A percentile compares a stretch with the other conserved stretches of the same genome.
phyloP scores from a whole-genome alignment of 2,797 vertebrate genomes.

The Sebastiscus tertius region DNA sequence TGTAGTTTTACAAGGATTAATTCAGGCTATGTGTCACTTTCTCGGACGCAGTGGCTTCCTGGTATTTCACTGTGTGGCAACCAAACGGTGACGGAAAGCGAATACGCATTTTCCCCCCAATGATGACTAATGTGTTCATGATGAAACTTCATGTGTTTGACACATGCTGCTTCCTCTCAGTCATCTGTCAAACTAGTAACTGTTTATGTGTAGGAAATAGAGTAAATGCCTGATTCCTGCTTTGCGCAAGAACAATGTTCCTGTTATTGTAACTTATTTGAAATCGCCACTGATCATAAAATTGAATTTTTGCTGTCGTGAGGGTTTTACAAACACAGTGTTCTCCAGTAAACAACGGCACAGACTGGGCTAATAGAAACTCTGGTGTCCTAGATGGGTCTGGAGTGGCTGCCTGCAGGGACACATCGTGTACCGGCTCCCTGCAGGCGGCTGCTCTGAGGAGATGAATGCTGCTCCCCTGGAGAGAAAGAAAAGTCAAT shows the following conservation, averaged over 20 bases:
- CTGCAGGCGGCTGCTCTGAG: neutral
- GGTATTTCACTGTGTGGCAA: neutral
- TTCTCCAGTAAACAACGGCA: neutral
- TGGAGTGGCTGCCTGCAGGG: neutral
- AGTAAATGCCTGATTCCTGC: neutral
- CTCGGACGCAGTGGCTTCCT: neutral
- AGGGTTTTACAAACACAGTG: neutral
- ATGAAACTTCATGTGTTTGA: neutral
- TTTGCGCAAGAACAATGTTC: neutral
- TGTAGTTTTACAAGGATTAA: neutral
- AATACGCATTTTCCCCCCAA: neutral
- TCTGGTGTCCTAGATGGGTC: neutral
- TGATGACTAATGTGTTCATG: neutral
- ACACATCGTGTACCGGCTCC: neutral
- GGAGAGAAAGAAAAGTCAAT: slow-evolving; percentile 14
- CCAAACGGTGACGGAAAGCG: neutral
- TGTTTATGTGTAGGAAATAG: neutral
- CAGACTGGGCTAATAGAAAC: neutral
- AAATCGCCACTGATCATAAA: neutral
- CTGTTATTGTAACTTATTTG: neutral
- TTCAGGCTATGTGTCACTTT: neutral
- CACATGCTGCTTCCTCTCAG: neutral
- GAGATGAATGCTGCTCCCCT: slow-evolving; percentile 2
- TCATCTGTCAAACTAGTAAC: neutral
- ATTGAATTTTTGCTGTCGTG: neutral